Percentiles rank a stretch among this genome's conserved stretches.
phyloP scores from a whole-genome alignment of 2,113 vertebrate genomes.

The Eidolon helvum region DNA sequence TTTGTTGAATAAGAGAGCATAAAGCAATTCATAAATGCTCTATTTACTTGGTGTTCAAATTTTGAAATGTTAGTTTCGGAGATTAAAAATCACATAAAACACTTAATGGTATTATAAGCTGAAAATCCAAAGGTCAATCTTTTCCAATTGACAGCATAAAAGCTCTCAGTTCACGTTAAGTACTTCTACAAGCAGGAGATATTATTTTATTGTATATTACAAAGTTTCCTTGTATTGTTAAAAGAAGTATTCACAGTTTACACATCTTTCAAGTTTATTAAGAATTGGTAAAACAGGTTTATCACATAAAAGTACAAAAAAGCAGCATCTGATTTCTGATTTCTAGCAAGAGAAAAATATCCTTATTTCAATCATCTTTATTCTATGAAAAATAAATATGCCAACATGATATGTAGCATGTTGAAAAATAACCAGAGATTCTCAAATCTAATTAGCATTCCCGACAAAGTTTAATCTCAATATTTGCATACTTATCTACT shows the following conservation, averaged over 20 bases:
- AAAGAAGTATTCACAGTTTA: slow-evolving; percentile 55
- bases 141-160: slow-evolving; percentile 73
- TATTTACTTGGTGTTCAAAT: slow-evolving; percentile 69
- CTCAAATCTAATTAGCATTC: slow-evolving; percentile 58
- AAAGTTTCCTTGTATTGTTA: slow-evolving; percentile 52
- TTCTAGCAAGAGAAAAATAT: slow-evolving; percentile 38
- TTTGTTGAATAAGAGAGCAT: slow-evolving; percentile 41
- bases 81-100: slow-evolving; percentile 73
- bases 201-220: slow-evolving; percentile 48
- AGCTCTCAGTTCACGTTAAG: slow-evolving; percentile 29
- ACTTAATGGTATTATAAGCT: slow-evolving; percentile 65
- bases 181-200: slow-evolving; percentile 44
- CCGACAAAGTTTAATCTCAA: slow-evolving; percentile 64
- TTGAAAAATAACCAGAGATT: slow-evolving; percentile 54
- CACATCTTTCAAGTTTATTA: slow-evolving; percentile 21
- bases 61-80: slow-evolving; percentile 73
- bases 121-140: slow-evolving; percentile 52
- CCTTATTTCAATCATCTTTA: slow-evolving; percentile 4
- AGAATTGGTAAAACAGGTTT: slow-evolving; percentile 33
- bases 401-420: slow-evolving; percentile 22
- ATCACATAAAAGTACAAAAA: slow-evolving; percentile 31
- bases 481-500: not conserved
- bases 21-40: slow-evolving; percentile 63
- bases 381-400: slow-evolving; percentile 45
- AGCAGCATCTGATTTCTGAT: slow-evolving; percentile 24